These are phyloP conservation scores for Nyctibius grandis DNA, from an alignment of 2,797 vertebrate species.

Conservation along the genomic window DNA sequence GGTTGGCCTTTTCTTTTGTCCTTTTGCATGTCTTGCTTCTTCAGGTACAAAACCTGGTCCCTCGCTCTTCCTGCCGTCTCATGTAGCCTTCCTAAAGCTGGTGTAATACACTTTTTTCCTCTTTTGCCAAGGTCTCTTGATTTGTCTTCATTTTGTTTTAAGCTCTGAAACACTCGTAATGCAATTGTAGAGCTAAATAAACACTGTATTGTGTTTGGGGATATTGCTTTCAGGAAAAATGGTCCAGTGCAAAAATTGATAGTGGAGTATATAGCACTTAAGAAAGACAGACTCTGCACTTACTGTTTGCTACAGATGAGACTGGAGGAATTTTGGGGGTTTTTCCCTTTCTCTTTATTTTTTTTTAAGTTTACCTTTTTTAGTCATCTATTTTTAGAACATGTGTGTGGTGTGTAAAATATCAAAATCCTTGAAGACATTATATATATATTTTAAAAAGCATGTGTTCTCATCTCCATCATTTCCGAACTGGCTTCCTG, in stretches of 20 bases:
- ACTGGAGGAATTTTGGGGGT: not conserved
- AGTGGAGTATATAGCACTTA: conserved; percentile 44
- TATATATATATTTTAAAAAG: not conserved
- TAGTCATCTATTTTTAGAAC: not conserved
- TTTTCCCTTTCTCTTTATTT: not conserved
- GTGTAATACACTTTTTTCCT: not conserved
- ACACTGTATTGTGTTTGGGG: conserved; percentile 32
- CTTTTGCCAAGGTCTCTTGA: conserved; percentile 24
- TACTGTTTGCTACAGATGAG: not conserved
- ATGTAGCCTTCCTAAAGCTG: not conserved
- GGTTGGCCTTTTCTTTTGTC: not conserved
- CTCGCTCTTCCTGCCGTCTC: not conserved
- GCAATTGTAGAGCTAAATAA: conserved; percentile 55
- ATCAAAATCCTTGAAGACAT: not conserved
- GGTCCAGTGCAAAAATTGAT: conserved; percentile 55
- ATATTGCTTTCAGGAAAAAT: conserved; percentile 59
- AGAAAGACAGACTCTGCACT: conserved; percentile 41
- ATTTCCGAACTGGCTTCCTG: not conserved
- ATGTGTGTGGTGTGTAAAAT: not conserved
- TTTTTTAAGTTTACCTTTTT: not conserved
- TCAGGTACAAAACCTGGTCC: not conserved
- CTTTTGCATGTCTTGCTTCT: not conserved
- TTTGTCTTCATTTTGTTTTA: conserved; percentile 58
- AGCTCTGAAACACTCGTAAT: conserved; percentile 40
- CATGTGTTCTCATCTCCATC: not conserved